Base-by-base conservation (phyloP, 64 coral and sea anemone species). In the Pocillopora damicornis region DNA sequence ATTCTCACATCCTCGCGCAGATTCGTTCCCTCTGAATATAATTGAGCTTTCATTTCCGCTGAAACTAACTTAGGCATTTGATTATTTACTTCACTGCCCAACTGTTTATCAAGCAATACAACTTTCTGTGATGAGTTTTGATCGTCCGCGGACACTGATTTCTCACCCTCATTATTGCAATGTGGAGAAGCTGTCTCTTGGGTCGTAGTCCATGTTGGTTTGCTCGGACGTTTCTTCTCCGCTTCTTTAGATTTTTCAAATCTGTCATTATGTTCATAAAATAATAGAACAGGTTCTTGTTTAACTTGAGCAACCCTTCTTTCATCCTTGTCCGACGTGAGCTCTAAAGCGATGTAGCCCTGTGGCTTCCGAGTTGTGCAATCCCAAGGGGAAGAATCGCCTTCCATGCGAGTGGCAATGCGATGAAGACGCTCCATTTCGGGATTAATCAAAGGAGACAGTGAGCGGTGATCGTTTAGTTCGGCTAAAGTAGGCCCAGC, bases 401-500 rank as follows among this genome's bases (percentile, higher is more conserved):
- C 76, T 57, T 96, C 94, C 16, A 76, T 92, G 7, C 91, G 87
- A 75, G 94, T 96, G 37, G 94, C 94, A 22, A 96, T 86, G 35
- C 90, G 94, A 90, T 96, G 94, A 6, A 98, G 84, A 73, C 96
- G 75, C 88, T 98, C 93, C 96, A 98, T 98, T 77, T 98, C 96
- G 13, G 96, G 96, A 61, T 98, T 98, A 63, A 98, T 95, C 57
- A 98, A 87, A 13, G 96, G 96, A 23, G 96, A 98, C 30, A 76
- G 83, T 0, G 96, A 92, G 58, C 96, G 87, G 62, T 94, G 87
- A 51, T 92, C 92, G 71, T 98, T 98, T 60, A 98, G 88, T 68
- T 98, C 96, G 18, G 96, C 96, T 23, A 98, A 91, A 63, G 96
- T 98, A 59, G 96, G 96, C 20, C 96, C 96, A 75, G 86, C 88